phyloP scores from a whole-genome alignment of 2,113 vertebrate genomes.

The Lophura nycthemera region DNA sequence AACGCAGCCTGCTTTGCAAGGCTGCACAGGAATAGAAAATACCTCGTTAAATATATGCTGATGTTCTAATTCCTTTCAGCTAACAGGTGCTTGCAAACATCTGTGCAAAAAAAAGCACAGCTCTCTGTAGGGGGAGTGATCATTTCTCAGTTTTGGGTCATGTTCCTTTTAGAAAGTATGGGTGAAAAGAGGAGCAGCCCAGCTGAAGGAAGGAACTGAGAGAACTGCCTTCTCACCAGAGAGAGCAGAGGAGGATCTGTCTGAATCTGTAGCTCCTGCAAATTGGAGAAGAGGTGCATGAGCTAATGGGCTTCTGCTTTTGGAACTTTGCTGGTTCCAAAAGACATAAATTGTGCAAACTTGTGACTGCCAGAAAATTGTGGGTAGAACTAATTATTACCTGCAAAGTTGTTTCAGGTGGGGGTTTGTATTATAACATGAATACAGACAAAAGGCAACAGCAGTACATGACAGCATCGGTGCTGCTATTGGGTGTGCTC shows the following conservation, averaged over 20 bases:
- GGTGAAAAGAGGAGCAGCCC: neutral
- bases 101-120: neutral
- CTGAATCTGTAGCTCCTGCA: neutral
- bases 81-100: neutral
- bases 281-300: neutral
- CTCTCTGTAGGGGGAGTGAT: neutral
- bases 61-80: neutral
- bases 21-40: neutral
- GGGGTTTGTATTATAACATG: neutral
- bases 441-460: neutral
- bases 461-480: rapidly evolving
- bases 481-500: neutral
- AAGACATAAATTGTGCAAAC: neutral
- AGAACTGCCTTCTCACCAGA: neutral
- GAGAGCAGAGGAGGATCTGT: neutral
- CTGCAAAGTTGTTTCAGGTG: neutral
- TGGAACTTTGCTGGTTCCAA: neutral
- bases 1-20: neutral
- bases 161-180: neutral
- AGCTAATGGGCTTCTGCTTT: neutral
- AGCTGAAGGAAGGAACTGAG: neutral
- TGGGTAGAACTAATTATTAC: neutral
- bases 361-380: neutral
- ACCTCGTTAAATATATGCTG: neutral
- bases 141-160: neutral